A percentile compares a stretch with the other conserved stretches of the same genome.
Evolutionary conservation across 2,888 invertebrate species (phyloP).

Genomic region (Chouioia cunea): DNA sequence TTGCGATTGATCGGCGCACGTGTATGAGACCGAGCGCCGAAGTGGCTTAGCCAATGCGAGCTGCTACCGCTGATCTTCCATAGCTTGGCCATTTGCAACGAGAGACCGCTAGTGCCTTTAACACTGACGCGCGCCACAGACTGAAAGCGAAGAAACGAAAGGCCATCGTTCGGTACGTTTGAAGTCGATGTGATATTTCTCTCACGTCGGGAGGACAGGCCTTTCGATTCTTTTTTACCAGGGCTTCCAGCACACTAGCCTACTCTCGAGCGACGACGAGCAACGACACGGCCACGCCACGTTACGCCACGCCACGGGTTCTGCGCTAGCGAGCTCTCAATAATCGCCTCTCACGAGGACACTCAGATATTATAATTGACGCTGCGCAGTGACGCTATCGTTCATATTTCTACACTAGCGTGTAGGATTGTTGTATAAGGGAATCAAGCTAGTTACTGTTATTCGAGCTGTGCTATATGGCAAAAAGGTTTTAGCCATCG

Average conservation of each 20-base stretch:
- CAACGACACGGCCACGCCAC: no score
- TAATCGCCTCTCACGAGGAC: no score
- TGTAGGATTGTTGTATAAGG: no score
- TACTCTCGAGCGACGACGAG: slow-evolving; percentile 2
- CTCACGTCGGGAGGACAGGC: background rate
- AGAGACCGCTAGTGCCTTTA: slow-evolving; percentile 45
- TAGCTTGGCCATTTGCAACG: slow-evolving; percentile 22
- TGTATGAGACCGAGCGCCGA: slow-evolving; percentile 24
- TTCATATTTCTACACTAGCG: no score
- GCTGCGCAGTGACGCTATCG: no score
- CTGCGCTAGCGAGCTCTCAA: no score
- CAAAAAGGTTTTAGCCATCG: no score
- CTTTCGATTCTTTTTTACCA: slow-evolving; percentile 8
- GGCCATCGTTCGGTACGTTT: background rate
- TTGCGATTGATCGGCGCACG: slow-evolving; percentile 30
- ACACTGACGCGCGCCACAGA: slow-evolving; percentile 24
- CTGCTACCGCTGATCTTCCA: slow-evolving; percentile 22
- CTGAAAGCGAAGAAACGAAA: slow-evolving; percentile 18
- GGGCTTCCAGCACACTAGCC: slow-evolving; percentile 20
- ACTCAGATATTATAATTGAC: no score
- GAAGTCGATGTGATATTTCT: no score
- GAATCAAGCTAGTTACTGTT: no score
- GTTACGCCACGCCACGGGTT: no score
- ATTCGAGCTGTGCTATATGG: no score
- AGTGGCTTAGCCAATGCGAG: slow-evolving; percentile 11